Conservation (phyloP, 2,797 vertebrate genomes). For the Mionectes olivaceus region DNA sequence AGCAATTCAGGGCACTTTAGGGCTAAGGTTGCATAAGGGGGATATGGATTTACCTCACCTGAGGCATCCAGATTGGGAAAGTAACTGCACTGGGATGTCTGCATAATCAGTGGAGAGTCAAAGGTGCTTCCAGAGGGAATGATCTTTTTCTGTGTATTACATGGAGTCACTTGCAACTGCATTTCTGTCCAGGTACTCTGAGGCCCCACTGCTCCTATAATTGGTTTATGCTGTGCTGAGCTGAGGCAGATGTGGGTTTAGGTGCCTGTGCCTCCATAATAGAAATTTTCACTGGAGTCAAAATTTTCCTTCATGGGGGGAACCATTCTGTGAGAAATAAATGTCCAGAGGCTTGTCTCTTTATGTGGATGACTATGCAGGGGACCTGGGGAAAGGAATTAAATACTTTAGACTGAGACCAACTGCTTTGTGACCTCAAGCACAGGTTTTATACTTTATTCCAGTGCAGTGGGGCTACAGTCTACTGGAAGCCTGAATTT, state of each 20-base stretch:
- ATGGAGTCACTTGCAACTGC: background rate
- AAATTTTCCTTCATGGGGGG: background rate
- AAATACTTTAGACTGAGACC: background rate
- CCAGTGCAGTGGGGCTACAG: background rate
- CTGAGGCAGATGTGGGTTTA: background rate
- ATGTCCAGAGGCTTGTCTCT: background rate
- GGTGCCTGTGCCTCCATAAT: background rate
- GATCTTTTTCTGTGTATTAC: background rate
- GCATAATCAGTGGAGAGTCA: background rate
- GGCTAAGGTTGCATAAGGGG: background rate
- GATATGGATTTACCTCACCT: background rate
- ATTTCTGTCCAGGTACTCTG: background rate
- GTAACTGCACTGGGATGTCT: background rate
- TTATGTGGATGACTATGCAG: background rate
- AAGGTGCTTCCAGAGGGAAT: background rate
- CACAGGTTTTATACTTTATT: background rate
- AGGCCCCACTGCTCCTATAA: rapidly evolving
- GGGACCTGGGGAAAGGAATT: background rate
- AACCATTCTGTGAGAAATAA: background rate
- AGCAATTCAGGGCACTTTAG: background rate
- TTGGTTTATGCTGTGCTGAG: background rate
- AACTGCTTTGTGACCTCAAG: background rate
- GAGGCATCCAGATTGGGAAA: background rate
- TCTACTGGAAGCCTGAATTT: background rate
- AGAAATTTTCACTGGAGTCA: background rate